phyloP scores from a whole-genome alignment of 2,113 vertebrate genomes.

The Acanthochromis polyacanthus region DNA sequence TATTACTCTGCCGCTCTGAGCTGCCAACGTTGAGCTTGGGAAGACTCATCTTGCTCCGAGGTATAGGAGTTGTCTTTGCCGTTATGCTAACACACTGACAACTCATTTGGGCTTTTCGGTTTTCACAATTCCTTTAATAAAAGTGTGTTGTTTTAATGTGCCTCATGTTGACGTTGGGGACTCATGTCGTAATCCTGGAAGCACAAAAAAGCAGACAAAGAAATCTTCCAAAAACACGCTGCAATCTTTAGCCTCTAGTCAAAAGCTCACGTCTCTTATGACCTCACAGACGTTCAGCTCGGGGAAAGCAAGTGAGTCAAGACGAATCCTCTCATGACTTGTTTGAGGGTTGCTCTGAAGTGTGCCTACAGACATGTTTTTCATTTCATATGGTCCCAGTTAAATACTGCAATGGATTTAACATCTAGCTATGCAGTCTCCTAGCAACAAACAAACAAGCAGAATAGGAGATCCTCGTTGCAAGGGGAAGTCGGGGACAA shows the following conservation, averaged over 20 bases:
- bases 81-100: background rate
- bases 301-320: constrained; percentile 40
- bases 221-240: constrained; percentile 14
- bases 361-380: constrained; percentile 62
- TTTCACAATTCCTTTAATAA: background rate
- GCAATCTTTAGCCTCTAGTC: constrained; percentile 10
- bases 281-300: constrained; percentile 22
- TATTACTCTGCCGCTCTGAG: constrained; percentile 60
- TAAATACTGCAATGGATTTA: constrained; percentile 70
- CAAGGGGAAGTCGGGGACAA: constrained; percentile 51
- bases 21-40: constrained; percentile 31
- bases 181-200: constrained; percentile 24
- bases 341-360: constrained; percentile 52
- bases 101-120: background rate
- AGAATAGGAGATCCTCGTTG: constrained; percentile 48
- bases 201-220: background rate
- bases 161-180: background rate
- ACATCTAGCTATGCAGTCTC: constrained; percentile 62
- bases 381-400: constrained; percentile 76
- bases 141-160: constrained; percentile 2
- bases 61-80: constrained; percentile 13
- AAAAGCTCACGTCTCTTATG: constrained; percentile 21
- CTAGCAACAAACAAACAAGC: constrained; percentile 81
- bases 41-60: constrained; percentile 21
- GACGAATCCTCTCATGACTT: constrained; percentile 46